Conservation (phyloP, 2,888 invertebrate species). For the Cataglyphis albicans region DNA sequence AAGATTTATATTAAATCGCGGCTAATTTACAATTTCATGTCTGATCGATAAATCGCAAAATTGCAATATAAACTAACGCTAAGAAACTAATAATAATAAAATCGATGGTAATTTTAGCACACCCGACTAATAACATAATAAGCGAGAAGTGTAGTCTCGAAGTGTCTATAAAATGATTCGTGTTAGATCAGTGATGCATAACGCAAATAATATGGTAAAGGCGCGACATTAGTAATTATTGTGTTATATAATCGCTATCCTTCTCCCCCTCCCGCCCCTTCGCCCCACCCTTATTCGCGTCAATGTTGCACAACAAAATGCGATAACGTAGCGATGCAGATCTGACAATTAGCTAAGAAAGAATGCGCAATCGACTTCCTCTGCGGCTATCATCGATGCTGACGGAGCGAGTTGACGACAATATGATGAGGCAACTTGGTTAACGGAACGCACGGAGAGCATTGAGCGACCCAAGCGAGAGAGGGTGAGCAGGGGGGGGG, state of each 20-base stretch:
- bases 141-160: background rate
- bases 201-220: slow-evolving; percentile 7
- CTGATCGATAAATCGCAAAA: background rate
- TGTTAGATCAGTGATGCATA: background rate
- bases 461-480: slow-evolving; percentile 61
- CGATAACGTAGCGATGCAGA: slow-evolving; percentile 45
- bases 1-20: background rate
- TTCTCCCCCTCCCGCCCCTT: too few species aligned
- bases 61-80: background rate
- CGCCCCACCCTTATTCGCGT: background rate
- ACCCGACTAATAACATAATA: background rate
- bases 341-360: slow-evolving; percentile 71
- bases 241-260: slow-evolving; percentile 1
- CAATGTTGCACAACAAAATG: slow-evolving; percentile 51
- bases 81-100: background rate
- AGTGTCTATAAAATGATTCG: background rate
- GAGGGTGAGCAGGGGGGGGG: background rate
- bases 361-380: slow-evolving; percentile 76
- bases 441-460: slow-evolving; percentile 58
- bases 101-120: background rate
- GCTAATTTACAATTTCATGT: background rate
- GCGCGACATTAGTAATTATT: slow-evolving; percentile 36
- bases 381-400: slow-evolving; percentile 59
- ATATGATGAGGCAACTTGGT: slow-evolving; percentile 67
- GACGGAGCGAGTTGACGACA: slow-evolving; percentile 59